Percentiles rank a stretch among this genome's conserved stretches.
Evolutionary conservation across 2,888 invertebrate species (phyloP).

Genomic region (Erebia ligea): DNA sequence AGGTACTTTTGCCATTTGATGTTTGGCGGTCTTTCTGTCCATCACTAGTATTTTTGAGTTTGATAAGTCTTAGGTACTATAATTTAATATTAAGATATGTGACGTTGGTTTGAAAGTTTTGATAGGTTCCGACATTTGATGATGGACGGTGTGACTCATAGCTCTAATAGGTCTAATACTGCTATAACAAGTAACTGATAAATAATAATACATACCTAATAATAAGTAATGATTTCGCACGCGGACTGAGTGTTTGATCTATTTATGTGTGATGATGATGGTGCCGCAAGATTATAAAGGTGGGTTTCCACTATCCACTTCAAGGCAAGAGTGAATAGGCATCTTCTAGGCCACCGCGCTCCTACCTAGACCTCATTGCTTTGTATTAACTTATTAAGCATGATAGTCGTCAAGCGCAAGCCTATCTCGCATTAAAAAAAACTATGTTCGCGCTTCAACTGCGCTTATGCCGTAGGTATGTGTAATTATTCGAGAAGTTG

Average conservation of each 20-base stretch:
- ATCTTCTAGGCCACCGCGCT: too few relatives aligned
- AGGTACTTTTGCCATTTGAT: too few relatives aligned
- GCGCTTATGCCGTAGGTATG: not conserved
- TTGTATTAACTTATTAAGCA: too few relatives aligned
- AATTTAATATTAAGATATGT: not conserved
- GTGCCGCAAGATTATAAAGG: too few relatives aligned
- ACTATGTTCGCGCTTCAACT: not conserved
- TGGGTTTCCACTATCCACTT: too few relatives aligned
- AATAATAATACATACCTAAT: not conserved
- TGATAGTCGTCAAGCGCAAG: too few relatives aligned
- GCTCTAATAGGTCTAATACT: slow-evolving; percentile 28
- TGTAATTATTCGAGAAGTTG: slow-evolving; percentile 5
- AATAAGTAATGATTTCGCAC: slow-evolving; percentile 32
- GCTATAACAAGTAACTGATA: slow-evolving; percentile 29
- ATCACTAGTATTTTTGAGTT: slow-evolving; percentile 13
- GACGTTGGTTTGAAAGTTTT: slow-evolving; percentile 4
- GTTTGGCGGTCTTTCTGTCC: not conserved
- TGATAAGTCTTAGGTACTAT: not conserved
- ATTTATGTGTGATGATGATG: slow-evolving; percentile 44
- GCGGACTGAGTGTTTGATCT: slow-evolving; percentile 37
- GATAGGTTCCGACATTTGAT: slow-evolving; percentile 1
- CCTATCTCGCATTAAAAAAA: too few relatives aligned
- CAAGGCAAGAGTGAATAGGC: too few relatives aligned
- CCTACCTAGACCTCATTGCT: too few relatives aligned
- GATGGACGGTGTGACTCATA: slow-evolving; percentile 35